Evolutionary conservation across 2,797 vertebrate genomes (phyloP).

Genomic region (Synaphobranchus kaupii): DNA sequence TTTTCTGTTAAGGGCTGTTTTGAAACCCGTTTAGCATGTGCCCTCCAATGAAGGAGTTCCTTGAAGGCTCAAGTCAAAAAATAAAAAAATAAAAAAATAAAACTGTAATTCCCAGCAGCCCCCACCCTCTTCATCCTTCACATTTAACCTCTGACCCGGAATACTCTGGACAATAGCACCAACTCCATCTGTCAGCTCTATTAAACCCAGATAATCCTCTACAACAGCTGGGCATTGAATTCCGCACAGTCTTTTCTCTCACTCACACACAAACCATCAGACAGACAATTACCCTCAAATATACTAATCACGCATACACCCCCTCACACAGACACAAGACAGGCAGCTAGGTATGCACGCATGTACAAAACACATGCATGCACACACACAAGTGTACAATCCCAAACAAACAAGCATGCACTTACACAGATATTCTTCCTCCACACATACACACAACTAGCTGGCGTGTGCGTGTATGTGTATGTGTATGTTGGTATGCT

Average conservation of each 20-base stretch:
- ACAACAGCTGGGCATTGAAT: slow-evolving; percentile 71
- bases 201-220: slow-evolving; percentile 74
- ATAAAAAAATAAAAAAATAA: slow-evolving; percentile 48
- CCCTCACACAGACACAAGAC: slow-evolving; percentile 12
- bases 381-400: slow-evolving; percentile 19
- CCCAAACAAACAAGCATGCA: not conserved
- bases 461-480: not conserved
- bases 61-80: slow-evolving; percentile 21
- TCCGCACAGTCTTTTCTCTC: slow-evolving; percentile 38
- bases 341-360: not conserved
- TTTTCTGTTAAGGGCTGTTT: slow-evolving; percentile 56
- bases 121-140: slow-evolving; percentile 61
- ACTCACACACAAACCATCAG: slow-evolving; percentile 26
- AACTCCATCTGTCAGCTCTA: slow-evolving; percentile 74
- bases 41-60: slow-evolving; percentile 40
- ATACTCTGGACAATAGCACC: slow-evolving; percentile 64
- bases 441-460: slow-evolving; percentile 2
- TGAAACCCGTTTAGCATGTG: slow-evolving; percentile 55
- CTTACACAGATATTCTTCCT: not conserved
- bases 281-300: slow-evolving; percentile 23
- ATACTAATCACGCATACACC: not conserved
- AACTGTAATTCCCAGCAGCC: slow-evolving; percentile 1
- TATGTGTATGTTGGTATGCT: not conserved
- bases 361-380: slow-evolving; percentile 21
- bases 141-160: slow-evolving; percentile 67